Base-by-base conservation (phyloP, 1,140 invertebrate species). In the Odontomachus brunneus region DNA sequence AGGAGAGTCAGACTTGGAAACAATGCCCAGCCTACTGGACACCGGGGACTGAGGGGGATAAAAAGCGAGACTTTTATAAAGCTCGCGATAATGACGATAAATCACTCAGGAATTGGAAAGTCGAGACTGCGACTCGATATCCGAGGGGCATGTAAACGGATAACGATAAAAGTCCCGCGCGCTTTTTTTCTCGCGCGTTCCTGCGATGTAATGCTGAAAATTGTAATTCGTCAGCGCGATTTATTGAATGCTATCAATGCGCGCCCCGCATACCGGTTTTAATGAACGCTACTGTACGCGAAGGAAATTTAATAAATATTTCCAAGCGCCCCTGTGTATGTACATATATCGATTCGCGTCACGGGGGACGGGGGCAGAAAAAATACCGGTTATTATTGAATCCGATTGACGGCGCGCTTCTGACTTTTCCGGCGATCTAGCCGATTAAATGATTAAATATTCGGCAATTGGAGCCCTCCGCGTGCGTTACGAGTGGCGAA, bases 381-480 rank as follows among this genome's bases (percentile, higher is more conserved):
- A 80, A 71, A 80, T 69, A 53, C 3, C 12, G 29, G 29, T 59
- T 80, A 71, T 80, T 48, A 48, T 9, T 33, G 51, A 44, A 71
- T 71, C 24, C 33, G 7, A 51, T 15, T 33, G 24, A 11, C 22
- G 49, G 17, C 22, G 17, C 22, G 48, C 7, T 51, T 51, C 33
- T 65, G 51, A 59, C 65, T 71, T 57, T 57, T 80, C 29, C 29
- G 49, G n/a, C 48, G 15, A 53, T 76, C 29, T 24, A n/a, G 19
- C 33, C 51, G 22, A 22, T 59, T 69, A 80, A 80, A 80, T 57
- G 75, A 80, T 80, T 69, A 80, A 80, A 80, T 80, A 71, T 80
- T 80, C 75, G 63, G 33, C 75, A 80, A 80, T 80, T 80, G 57
- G 75, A 44, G 38, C 38, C 0, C 0, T 7, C 51, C 38, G 63